Evolutionary conservation across 23 tunicate genomes (phyloP), one percentile per base, ranked within the genome.

Genomic region (Diplosoma virens): DNA sequence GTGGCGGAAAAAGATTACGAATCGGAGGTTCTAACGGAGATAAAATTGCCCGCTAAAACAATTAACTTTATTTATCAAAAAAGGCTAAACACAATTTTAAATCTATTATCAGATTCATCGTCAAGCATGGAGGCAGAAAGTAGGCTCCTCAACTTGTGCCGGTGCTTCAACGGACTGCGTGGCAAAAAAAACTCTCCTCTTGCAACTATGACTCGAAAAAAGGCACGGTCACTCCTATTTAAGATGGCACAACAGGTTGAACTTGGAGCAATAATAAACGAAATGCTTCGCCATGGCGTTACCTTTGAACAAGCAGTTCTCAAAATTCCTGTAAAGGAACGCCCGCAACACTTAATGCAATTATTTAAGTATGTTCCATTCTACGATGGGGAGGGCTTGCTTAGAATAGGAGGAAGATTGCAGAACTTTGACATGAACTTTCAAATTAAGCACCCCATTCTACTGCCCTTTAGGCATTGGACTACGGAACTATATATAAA

Each of bases 361-460:
- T 23, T 56, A 5, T 56, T 18, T n/a, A 56, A 21, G 64, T 56
- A 11, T n/a, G 64, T 56, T 11, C 64, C 64, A 5, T n/a, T 56
- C 20, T 23, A 11, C 5, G 18, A 14, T n/a, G 64, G 22, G 6
- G 25, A 56, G 16, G 64, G 64, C 5, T n/a, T 56, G 25, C 64
- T 56, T 56, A 18, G 64, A 16, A 56, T 56, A 14, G 64, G 64
- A 11, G n/a, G 64, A 56, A 56, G 64, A n/a, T n/a, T 56, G 64
- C 64, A 56, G 20, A 56, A 56, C 64, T 11, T 6, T 5, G 64
- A 56, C 25, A 5, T 56, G 21, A 23, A 6, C 20, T 14, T 56
- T 6, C 22, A 56, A 5, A 11, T 56, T 23, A 56, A 56, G 20
- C 64, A 56, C 25, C 64, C 64, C 5, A n/a, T 56, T 56, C 22